These are phyloP conservation scores for Drosophila algonquin DNA, from an alignment of 2,888 invertebrate species.

Conservation along the genomic window DNA sequence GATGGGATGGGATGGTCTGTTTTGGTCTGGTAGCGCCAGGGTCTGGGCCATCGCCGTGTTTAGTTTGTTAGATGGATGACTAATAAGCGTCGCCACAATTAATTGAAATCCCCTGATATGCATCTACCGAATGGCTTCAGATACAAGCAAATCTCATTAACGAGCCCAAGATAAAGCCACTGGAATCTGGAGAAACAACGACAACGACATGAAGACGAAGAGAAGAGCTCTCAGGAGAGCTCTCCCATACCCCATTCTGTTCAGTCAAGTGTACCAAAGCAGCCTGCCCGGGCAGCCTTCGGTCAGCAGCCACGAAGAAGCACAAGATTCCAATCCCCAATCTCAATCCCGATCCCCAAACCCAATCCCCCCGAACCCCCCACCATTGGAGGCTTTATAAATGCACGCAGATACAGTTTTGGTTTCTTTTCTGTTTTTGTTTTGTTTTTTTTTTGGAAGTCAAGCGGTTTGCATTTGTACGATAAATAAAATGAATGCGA, in stretches of 20 bases:
- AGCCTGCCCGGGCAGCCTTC: not conserved
- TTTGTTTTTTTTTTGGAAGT: constrained; percentile 60
- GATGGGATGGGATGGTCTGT: constrained; percentile 9
- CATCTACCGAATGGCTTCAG: constrained; percentile 82
- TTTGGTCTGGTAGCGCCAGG: constrained; percentile 41
- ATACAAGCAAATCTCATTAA: constrained; percentile 84
- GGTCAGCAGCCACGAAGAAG: constrained; percentile 11
- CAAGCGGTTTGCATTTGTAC: constrained; percentile 78
- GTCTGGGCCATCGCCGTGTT: constrained; percentile 58
- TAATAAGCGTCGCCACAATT: constrained; percentile 82
- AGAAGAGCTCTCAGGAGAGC: constrained; percentile 16
- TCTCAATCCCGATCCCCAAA: constrained; percentile 34
- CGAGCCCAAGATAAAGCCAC: constrained; percentile 79
- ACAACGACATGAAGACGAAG: constrained; percentile 11
- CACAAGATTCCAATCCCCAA: constrained; percentile 39
- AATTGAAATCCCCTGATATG: constrained; percentile 82
- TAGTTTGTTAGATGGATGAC: constrained; percentile 83
- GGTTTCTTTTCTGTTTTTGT: constrained; percentile 12
- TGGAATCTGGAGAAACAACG: constrained; percentile 50
- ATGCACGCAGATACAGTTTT: constrained; percentile 78
- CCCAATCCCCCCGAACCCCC: constrained; percentile 37
- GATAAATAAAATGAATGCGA: constrained; percentile 79
- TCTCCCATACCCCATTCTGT: constrained; percentile 60
- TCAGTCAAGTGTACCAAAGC: constrained; percentile 71
- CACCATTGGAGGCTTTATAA: constrained; percentile 59